Base-by-base conservation (phyloP, 2,888 invertebrate genomes). In the Lomographa bimaculata region DNA sequence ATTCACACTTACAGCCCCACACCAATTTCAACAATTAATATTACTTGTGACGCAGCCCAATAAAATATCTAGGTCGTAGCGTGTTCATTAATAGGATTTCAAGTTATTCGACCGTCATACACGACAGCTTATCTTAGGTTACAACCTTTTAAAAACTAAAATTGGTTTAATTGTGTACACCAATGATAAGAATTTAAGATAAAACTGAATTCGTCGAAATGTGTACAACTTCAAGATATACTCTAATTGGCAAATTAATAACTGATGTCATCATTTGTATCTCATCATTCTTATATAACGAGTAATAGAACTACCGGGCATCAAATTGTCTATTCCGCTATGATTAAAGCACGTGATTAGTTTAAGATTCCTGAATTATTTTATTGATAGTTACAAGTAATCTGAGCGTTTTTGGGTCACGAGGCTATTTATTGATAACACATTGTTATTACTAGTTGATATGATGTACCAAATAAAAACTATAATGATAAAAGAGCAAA, bases 321-420 rank as follows among this genome's bases (percentile, higher is more conserved):
- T n/a, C n/a, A n/a, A n/a, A n/a, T n/a, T n/a, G n/a, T n/a, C n/a
- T n/a, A n/a, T n/a, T n/a, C n/a, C n/a, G n/a, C n/a, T n/a, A n/a
- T n/a, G n/a, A n/a, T n/a, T n/a, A n/a, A n/a, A n/a, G n/a, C n/a
- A n/a, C n/a, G n/a, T n/a, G n/a, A n/a, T n/a, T n/a, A n/a, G n/a
- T n/a, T n/a, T n/a, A n/a, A n/a, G n/a, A n/a, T n/a, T n/a, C n/a
- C n/a, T n/a, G n/a, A n/a, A n/a, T n/a, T n/a, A n/a, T n/a, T n/a
- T n/a, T n/a, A n/a, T n/a, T n/a, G n/a, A n/a, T n/a, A n/a, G n/a
- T n/a, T n/a, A n/a, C n/a, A n/a, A n/a, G n/a, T n/a, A n/a, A n/a
- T n/a, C n/a, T n/a, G n/a, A n/a, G n/a, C n/a, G n/a, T n/a, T 84
- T 84, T 82, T 86, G 77, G 87, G 87, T 86, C 84, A 87, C 70